Percentiles rank a stretch among this genome's conserved stretches.
Evolutionary conservation across 2,797 vertebrate genomes (phyloP).

Genomic region (Nannoperca obscura): DNA sequence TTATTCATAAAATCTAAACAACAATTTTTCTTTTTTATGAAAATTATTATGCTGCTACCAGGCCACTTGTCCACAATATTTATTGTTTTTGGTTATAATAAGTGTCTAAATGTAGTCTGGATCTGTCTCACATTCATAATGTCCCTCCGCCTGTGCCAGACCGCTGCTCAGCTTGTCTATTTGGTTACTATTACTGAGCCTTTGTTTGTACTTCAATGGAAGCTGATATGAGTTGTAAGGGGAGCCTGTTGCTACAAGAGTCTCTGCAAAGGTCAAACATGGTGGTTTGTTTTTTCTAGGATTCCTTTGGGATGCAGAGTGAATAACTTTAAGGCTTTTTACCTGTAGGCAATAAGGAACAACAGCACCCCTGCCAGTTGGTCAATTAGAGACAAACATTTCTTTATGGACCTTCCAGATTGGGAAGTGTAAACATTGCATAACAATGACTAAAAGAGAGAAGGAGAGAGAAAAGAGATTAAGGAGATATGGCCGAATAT

Average conservation of each 20-base stretch:
- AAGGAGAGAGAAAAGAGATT: conserved; percentile 6
- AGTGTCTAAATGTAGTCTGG: conserved; percentile 40
- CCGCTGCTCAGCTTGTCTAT: conserved; percentile 76
- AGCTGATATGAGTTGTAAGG: conserved; percentile 86
- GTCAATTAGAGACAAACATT: conserved; percentile 76
- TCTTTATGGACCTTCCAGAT: conserved; percentile 69
- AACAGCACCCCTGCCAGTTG: conserved; percentile 74
- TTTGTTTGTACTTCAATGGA: conserved; percentile 85
- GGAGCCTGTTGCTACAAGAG: conserved; percentile 86
- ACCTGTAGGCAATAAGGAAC: conserved; percentile 78
- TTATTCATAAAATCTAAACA: not conserved
- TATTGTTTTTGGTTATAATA: conserved; percentile 45
- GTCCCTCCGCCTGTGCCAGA: conserved; percentile 43
- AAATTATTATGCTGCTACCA: conserved; percentile 15
- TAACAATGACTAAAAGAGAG: conserved; percentile 32
- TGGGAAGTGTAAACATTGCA: conserved; percentile 62
- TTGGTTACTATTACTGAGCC: conserved; percentile 83
- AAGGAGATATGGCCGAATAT: conserved; percentile 4
- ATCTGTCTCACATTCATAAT: conserved; percentile 48
- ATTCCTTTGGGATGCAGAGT: conserved; percentile 77
- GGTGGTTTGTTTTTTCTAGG: conserved; percentile 82
- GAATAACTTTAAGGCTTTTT: conserved; percentile 73
- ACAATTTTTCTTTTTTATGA: not conserved
- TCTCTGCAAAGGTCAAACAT: conserved; percentile 87
- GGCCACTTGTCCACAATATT: conserved; percentile 30